Percentiles rank a stretch among this genome's conserved stretches.
These are phyloP conservation scores for Ceriagrion tenellum DNA, from an alignment of 2,888 invertebrate genomes.

Conservation along the genomic window DNA sequence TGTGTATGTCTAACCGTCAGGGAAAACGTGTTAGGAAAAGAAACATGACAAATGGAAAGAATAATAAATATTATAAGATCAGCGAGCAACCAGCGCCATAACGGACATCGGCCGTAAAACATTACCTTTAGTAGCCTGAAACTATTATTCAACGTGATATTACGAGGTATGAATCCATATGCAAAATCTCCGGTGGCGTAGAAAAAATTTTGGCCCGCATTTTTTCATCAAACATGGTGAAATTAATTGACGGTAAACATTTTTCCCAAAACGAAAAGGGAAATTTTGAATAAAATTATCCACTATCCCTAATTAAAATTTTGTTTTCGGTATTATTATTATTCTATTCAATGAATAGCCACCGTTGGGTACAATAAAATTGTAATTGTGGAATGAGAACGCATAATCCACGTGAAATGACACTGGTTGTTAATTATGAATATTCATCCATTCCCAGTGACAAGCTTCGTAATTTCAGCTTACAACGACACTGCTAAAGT, in stretches of 20 bases:
- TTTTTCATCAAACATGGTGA: not conserved
- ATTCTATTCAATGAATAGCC: not conserved
- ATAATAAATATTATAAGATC: too few species aligned
- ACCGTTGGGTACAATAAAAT: not conserved
- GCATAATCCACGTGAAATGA: not conserved
- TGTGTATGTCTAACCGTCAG: too few species aligned
- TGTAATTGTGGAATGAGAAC: not conserved
- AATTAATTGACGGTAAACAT: not conserved
- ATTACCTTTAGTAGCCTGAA: not conserved
- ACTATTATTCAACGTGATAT: not conserved
- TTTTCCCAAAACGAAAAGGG: not conserved
- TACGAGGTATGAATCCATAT: not conserved
- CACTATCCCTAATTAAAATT: not conserved
- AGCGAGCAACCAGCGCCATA: too few species aligned
- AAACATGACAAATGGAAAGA: too few species aligned
- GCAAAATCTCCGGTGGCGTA: not conserved
- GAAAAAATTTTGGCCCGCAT: not conserved
- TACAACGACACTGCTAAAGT: not conserved
- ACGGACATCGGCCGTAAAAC: too few species aligned
- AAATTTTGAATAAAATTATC: not conserved
- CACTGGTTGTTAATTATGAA: not conserved
- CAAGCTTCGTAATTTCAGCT: not conserved
- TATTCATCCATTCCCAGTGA: not conserved
- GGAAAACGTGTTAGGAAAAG: too few species aligned
- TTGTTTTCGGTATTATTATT: not conserved